These are phyloP conservation scores for Lathronympha strigana DNA, from an alignment of 2,888 invertebrate species.

Conservation along the genomic window DNA sequence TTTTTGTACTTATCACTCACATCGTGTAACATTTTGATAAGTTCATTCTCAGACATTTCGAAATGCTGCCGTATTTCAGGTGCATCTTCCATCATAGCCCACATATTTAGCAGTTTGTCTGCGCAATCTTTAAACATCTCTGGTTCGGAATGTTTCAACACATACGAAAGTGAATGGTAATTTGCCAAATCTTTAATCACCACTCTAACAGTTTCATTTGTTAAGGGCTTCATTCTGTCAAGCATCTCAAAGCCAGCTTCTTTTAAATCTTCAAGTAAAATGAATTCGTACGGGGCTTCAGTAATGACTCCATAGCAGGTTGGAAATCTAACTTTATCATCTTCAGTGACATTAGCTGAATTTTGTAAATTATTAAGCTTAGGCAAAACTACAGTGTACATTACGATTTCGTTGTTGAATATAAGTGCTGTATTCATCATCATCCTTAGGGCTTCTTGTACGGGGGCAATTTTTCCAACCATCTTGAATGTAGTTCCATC, in stretches of 20 bases:
- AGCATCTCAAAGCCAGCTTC: conserved; percentile 52
- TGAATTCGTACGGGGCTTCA: conserved; percentile 55
- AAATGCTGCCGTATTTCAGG: conserved; percentile 27
- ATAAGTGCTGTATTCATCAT: conserved; percentile 43
- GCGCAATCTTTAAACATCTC: conserved; percentile 48
- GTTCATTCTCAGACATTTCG: conserved; percentile 43
- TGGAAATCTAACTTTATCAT: conserved; percentile 53
- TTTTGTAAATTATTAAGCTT: conserved; percentile 55
- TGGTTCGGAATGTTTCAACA: conserved; percentile 55
- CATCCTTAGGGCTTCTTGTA: conserved; percentile 45
- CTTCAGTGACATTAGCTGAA: conserved; percentile 51
- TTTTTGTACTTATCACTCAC: conserved; percentile 48
- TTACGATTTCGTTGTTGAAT: conserved; percentile 56
- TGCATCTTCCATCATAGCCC: conserved; percentile 17
- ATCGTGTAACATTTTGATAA: conserved; percentile 46
- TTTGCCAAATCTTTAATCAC: conserved; percentile 57
- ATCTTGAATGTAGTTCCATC: conserved; percentile 52
- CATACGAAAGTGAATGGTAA: conserved; percentile 61
- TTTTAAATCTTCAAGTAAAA: conserved; percentile 61
- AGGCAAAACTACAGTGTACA: conserved; percentile 57
- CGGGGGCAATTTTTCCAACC: conserved; percentile 62
- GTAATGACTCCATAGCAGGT: conserved; percentile 54
- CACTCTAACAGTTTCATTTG: conserved; percentile 51
- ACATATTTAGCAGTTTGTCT: conserved; percentile 47
- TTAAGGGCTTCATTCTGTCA: conserved; percentile 54